Evolutionary conservation across 2,888 invertebrate genomes (phyloP).

Genomic region (Nomada fucata): DNA sequence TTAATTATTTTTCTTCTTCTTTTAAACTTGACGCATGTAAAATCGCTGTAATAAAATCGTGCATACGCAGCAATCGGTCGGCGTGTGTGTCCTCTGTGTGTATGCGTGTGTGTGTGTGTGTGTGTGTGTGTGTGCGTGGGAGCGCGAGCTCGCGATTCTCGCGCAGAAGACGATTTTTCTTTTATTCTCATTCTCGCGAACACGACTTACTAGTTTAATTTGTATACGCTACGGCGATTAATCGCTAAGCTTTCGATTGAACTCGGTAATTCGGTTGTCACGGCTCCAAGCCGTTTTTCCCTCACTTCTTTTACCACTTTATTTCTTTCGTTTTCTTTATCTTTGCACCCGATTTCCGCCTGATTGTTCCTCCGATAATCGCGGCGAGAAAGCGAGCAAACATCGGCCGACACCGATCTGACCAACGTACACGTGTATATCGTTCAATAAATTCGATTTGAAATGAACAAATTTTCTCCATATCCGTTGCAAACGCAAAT

Average conservation of each 20-base stretch:
- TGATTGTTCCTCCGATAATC: not conserved
- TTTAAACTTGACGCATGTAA: slow-evolving; percentile 18
- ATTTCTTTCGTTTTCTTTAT: not conserved
- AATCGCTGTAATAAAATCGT: slow-evolving; percentile 41
- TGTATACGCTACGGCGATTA: slow-evolving; percentile 54
- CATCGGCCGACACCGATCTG: no score
- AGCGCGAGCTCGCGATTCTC: slow-evolving; percentile 4
- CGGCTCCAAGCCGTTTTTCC: slow-evolving; percentile 24
- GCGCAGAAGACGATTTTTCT: slow-evolving; percentile 35
- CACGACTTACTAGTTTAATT: slow-evolving; percentile 37
- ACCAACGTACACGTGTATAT: no score
- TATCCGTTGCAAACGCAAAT: no score
- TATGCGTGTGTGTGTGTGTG: not conserved
- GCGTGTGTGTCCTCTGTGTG: slow-evolving; percentile 3
- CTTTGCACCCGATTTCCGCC: not conserved
- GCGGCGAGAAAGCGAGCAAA: not conserved
- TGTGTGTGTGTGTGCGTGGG: not conserved
- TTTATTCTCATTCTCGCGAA: slow-evolving; percentile 31
- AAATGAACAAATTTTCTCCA: no score
- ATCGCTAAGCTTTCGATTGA: slow-evolving; percentile 49
- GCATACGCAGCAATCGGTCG: slow-evolving; percentile 34
- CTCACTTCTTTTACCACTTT: not conserved
- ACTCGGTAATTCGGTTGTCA: slow-evolving; percentile 57
- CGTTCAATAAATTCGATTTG: no score
- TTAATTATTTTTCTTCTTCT: not conserved